Base-by-base conservation (phyloP, 2,888 invertebrate genomes). In the Calameuta pallipes region DNA sequence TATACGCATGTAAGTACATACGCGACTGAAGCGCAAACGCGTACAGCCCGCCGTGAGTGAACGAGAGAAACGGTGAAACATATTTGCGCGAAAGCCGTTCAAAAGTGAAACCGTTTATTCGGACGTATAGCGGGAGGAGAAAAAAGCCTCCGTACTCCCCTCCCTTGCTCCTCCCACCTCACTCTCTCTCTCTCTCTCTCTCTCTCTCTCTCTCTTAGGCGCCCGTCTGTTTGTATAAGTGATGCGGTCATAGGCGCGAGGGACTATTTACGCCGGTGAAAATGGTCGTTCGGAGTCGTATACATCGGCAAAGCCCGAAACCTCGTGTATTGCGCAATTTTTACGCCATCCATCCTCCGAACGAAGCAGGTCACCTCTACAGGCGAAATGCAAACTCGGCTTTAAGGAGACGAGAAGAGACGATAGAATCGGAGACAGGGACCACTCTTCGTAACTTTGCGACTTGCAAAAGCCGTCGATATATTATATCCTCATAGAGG, bases 21-120 rank as follows among this genome's bases (percentile, higher is more conserved):
- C 9, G 41, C 41, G 56, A 56, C 56, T 9, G 56, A 56, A 15
- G 56, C 56, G 56, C 56, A 56, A 23, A 23, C 23, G 23, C 9
- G 41, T 23, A 56, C 23, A 23, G 15, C 3, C 36, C 36, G 56
- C 2, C 9, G 56, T 23, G 56, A 56, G 36, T 35, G 34, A 30
- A 30, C 31, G 70, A 30, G 33, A 85, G 79, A 86, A 85, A 82
- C 81, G 82, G 83, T 82, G 85, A 86, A 85, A 85, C 36, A 74
- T 74, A 74, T 74, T 83, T 83, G 79, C 81, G 82, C 83, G 83
- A 83, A 36, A 74, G 83, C 83, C 83, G 82, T 84, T 84, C 82
- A 86, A 84, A 87, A 87, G 87, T 85, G 87, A 87, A 87, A 87
- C 85, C 83, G 80, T 87, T 36, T 34, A 35, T 35, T 74, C 74